Base-by-base conservation (phyloP, 92 coral and sea anemone genomes). In the Anthopleura xanthogrammica region DNA sequence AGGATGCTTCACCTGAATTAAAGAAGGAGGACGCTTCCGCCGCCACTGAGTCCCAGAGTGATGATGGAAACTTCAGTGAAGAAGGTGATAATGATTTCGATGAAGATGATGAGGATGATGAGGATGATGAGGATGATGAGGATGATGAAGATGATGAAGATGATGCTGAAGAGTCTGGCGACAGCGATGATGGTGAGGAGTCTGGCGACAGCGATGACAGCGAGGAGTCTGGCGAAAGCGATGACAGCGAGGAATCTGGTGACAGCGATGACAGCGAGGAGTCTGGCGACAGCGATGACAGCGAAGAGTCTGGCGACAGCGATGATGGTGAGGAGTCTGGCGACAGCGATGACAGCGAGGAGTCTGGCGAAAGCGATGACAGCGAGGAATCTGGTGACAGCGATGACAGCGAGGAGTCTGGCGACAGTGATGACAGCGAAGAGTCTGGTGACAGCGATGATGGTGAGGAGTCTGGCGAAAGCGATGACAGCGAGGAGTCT, bases 351-450 rank as follows among this genome's bases (percentile, higher is more conserved):
- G 84, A 81, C 50, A 75, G 74, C 40, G 84, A 81, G 77, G 84
- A 81, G 42, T 81, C 84, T 65, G 84, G 84, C 7, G 84, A 81
- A 2, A 81, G 84, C 50, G 84, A 70, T 19, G 84, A 81, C 84
- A 70, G 84, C 77, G 84, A 81, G 65, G 84, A 81, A 24, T 81
- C 84, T 52, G 84, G 84, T 10, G 84, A 81, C 14, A 81, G 84
- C 19, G 77, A 60, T 4, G 84, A 81, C 46, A 56, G 58, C n/a
- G 84, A 81, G 68, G 84, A 81, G 50, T 81, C 84, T 81, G 84
- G 84, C 0, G 84, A 81, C 70, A 71, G 74, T 16, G 84, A 81
- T 12, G 84, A 81, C 78, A 29, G 74, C 22, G 84, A 81, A 36
- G 84, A 81, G 42, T 81, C 84, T 52, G 84, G 84, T 0, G 80